Percentiles rank a stretch among this genome's conserved stretches.
Conservation (phyloP, 2,797 vertebrate species). For the Graptemys geographica region DNA sequence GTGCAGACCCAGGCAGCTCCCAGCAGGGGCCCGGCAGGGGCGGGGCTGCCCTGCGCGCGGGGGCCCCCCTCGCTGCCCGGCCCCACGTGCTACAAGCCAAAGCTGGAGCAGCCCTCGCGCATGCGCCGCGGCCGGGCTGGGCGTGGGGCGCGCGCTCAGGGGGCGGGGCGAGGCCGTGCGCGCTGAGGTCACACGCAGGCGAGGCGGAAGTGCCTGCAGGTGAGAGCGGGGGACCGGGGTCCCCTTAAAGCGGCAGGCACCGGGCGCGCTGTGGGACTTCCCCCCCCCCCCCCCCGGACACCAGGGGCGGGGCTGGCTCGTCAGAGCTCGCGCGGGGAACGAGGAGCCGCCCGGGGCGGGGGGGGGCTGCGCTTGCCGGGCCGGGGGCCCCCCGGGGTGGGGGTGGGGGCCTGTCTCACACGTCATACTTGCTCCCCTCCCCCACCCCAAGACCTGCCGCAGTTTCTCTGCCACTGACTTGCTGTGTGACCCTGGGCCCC, state of each 20-base stretch:
- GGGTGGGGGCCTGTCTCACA: not conserved
- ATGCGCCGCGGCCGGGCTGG: not conserved
- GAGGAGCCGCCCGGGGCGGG: not conserved
- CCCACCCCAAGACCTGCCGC: no score
- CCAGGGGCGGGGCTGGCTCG: not conserved
- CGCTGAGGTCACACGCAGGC: accelerated
- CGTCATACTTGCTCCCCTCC: no score
- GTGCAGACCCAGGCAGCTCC: not conserved
- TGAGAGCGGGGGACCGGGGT: not conserved
- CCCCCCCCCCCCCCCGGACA: no score
- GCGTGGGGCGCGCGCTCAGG: not conserved
- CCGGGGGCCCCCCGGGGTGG: not conserved
- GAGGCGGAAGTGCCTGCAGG: not conserved
- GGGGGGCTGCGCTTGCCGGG: constrained; percentile 17
- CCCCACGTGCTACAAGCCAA: accelerated
- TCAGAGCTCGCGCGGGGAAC: not conserved
- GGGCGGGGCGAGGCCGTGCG: accelerated
- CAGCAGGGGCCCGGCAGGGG: no score
- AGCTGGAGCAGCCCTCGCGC: no score
- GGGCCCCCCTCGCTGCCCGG: no score
- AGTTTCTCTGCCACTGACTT: not conserved
- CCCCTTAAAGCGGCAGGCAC: constrained; percentile 4
- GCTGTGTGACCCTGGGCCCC: no score
- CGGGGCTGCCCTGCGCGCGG: no score
- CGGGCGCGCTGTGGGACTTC: not conserved